Base-by-base conservation (phyloP, 2,888 invertebrate species). In the Diaperis boleti region DNA sequence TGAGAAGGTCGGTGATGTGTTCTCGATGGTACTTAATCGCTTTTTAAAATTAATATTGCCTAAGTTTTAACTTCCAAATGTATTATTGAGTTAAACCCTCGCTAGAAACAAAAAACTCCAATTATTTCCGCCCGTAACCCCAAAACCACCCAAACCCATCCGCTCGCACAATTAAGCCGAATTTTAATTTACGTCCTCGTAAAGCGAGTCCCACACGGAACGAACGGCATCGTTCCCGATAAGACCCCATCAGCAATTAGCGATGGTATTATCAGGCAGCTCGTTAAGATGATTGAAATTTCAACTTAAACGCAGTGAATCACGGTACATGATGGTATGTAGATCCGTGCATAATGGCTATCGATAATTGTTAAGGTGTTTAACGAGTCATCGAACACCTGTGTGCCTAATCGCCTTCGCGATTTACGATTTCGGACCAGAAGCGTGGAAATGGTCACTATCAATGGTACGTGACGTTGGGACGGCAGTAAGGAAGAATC, bases 351-450 rank as follows among this genome's bases (percentile, higher is more conserved):
- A 35, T 49, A 42, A 42, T 17, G 18, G 41, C 13, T 4, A 14
- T 15, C 41, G 41, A 33, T 49, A 35, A 17, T 42, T 26, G 11
- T 20, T 26, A 20, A 29, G 49, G 49, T 49, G 49, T 49, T 33
- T 15, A 33, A 49, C 49, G 33, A 49, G 35, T 49, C 49, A 49
- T 49, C 49, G 49, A 29, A 49, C 49, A 49, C 49, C 49, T 47
- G 47, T 47, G 29, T 42, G 41, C 41, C 41, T 42, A 42, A 42
- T 31, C 33, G 49, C 49, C 35, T 15, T 10, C 35, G 29, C 33
- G 18, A 49, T 49, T 49, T 49, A 49, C 35, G 49, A 18, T 49
- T 35, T 15, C 49, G 17, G n/a, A 15, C 3, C 5, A 31, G 17
- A 20, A n/a, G 3, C 41, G n/a, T 42, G 37, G 7, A 18, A 13